Evolutionary conservation across 1,140 invertebrate species (phyloP).

Genomic region (Tetragonula clypearis): DNA sequence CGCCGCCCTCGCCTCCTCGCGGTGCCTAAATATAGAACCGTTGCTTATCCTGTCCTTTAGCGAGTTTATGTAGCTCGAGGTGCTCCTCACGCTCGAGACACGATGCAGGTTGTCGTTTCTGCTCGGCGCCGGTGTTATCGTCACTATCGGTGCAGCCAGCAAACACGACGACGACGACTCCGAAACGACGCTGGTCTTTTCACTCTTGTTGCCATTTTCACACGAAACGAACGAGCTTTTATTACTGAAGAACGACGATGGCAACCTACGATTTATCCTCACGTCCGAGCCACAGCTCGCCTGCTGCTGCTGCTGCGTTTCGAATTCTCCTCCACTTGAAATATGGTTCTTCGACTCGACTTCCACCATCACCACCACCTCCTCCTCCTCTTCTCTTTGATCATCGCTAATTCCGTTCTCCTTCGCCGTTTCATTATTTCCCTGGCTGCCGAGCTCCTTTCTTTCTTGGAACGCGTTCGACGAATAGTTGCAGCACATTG

Average conservation of each 20-base stretch:
- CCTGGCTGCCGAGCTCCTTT: no score
- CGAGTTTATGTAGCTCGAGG: conserved; percentile 85
- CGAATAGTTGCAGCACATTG: background rate
- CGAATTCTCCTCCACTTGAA: background rate
- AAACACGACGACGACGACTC: conserved; percentile 62
- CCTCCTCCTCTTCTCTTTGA: background rate
- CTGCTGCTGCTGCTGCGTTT: no score
- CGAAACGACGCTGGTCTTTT: background rate
- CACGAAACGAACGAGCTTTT: background rate
- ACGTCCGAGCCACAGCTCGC: background rate
- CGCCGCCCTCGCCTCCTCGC: conserved; percentile 91
- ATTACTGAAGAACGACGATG: background rate
- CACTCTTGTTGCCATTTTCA: conserved; percentile 26
- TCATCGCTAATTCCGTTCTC: background rate
- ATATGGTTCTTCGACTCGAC: background rate
- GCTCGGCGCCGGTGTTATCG: conserved; percentile 79
- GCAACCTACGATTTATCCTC: conserved; percentile 20
- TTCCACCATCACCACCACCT: background rate
- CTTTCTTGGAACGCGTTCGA: background rate
- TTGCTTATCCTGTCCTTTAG: conserved; percentile 90
- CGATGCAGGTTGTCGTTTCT: conserved; percentile 77
- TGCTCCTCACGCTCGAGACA: conserved; percentile 75
- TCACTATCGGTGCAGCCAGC: conserved; percentile 74
- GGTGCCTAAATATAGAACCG: conserved; percentile 90
- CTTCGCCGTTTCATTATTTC: background rate